Percentiles rank a stretch among this genome's conserved stretches.
These are phyloP conservation scores for Zoanthus gigantus DNA, from an alignment of 92 coral and sea anemone genomes.

Conservation along the genomic window DNA sequence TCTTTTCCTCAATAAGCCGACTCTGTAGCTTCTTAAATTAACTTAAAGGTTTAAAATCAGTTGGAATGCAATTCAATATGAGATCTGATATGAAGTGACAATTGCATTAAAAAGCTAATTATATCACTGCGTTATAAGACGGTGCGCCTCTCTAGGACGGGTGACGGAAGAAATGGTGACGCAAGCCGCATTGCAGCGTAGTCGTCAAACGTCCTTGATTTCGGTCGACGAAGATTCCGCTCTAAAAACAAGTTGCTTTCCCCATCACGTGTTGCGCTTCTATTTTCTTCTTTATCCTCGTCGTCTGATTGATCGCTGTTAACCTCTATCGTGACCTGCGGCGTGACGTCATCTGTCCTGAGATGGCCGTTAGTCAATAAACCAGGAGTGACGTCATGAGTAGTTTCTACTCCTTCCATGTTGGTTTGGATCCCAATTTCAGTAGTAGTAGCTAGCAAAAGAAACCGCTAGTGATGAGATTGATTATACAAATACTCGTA, in stretches of 20 bases:
- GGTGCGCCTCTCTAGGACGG: conserved; percentile 58
- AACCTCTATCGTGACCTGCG: neutral
- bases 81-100: no score
- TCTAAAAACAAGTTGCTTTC: conserved; percentile 10
- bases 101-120: no score
- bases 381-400: conserved; percentile 40
- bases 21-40: no score
- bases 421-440: conserved; percentile 61
- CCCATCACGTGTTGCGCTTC: neutral
- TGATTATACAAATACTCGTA: no score
- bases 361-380: conserved; percentile 26
- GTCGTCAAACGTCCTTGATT: conserved; percentile 53
- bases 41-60: no score
- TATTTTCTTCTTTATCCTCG: conserved; percentile 13
- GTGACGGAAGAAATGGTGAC: conserved; percentile 56
- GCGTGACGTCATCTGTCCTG: conserved; percentile 19
- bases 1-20: no score
- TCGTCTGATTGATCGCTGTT: conserved; percentile 6
- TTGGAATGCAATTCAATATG: no score
- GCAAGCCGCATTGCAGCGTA: conserved; percentile 66
- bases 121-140: conserved; percentile 19
- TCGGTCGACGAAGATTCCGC: conserved; percentile 31
- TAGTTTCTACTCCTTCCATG: conserved; percentile 20
- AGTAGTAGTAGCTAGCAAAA: conserved; percentile 35
- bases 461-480: neutral